Percentiles rank a stretch among this genome's conserved stretches.
Evolutionary conservation across 1,140 invertebrate species (phyloP).

Genomic region (Drosophila seguyi): DNA sequence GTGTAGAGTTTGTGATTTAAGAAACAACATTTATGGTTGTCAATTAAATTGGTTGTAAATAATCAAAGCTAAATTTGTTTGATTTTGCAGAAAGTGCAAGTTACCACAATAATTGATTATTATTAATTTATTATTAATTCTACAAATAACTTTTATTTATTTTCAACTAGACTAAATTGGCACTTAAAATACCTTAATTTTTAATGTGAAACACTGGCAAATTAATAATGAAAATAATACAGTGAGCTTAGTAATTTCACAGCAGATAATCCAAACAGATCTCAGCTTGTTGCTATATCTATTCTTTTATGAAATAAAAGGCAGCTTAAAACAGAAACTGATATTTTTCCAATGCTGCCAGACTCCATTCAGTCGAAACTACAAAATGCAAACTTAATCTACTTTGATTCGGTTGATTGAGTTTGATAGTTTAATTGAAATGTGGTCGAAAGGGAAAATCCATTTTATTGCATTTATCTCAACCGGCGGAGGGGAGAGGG

Average conservation of each 20-base stretch:
- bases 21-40: no score
- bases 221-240: neutral
- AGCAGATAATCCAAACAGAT: no score
- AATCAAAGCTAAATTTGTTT: neutral
- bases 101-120: no score
- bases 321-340: neutral
- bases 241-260: no score
- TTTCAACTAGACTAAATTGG: neutral
- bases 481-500: neutral
- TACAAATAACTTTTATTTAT: neutral
- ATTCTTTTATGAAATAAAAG: neutral
- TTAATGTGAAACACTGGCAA: neutral
- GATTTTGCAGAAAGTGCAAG: no score
- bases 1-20: neutral
- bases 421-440: conserved; percentile 74
- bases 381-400: conserved; percentile 56
- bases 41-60: conserved; percentile 4
- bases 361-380: conserved; percentile 4
- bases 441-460: conserved; percentile 44
- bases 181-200: neutral
- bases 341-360: conserved; percentile 19
- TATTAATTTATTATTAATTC: neutral
- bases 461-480: conserved; percentile 41
- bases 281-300: no score
- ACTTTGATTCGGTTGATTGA: conserved; percentile 66